phyloP scores from a whole-genome alignment of 2,113 vertebrate genomes.

The Cygnus atratus region DNA sequence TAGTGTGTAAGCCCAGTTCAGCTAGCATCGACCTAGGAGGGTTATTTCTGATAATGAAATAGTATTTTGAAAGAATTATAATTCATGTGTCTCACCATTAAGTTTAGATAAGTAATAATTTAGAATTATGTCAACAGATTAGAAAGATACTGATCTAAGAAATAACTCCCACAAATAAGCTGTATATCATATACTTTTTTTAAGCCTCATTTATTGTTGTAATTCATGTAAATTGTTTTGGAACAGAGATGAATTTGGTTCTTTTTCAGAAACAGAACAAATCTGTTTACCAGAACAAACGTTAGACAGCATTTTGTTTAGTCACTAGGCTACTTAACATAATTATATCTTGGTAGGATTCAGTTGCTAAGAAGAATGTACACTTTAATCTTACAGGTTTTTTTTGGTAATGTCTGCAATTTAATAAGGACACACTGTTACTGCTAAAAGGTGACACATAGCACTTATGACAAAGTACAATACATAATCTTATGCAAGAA shows the following conservation, averaged over 20 bases:
- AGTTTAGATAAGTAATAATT: not conserved
- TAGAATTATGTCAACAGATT: not conserved
- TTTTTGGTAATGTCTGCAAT: not conserved
- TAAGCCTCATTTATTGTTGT: not conserved
- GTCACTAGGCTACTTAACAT: not conserved
- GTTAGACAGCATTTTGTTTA: not conserved
- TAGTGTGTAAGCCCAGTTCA: not conserved
- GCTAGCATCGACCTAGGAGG: not conserved
- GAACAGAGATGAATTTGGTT: not conserved
- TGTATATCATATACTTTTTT: not conserved
- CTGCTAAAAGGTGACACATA: not conserved
- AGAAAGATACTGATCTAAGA: not conserved
- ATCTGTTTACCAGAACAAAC: not conserved
- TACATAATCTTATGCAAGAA: not conserved
- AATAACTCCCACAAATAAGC: not conserved
- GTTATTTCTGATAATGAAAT: not conserved
- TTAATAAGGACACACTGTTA: not conserved
- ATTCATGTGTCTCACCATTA: not conserved
- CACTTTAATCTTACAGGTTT: not conserved
- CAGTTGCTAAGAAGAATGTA: not conserved
- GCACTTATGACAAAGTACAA: not conserved
- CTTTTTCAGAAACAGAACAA: not conserved
- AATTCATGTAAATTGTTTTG: not conserved
- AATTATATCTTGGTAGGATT: not conserved
- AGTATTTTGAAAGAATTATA: not conserved